These are phyloP conservation scores for Dromaius novaehollandiae DNA, from an alignment of 2,113 vertebrate species.

Conservation along the genomic window DNA sequence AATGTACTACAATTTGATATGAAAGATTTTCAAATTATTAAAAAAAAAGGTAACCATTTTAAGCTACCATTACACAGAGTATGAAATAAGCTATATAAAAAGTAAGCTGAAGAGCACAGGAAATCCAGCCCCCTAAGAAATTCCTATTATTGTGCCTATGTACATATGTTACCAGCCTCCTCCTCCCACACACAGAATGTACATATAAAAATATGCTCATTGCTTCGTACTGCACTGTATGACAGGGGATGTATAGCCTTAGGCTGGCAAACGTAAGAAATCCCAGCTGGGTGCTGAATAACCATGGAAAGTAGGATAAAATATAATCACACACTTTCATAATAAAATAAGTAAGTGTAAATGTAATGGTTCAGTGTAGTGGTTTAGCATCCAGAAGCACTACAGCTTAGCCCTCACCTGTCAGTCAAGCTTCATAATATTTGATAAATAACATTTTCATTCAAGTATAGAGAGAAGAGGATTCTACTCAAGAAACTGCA, in stretches of 20 bases:
- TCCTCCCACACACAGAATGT: neutral
- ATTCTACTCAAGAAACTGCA: neutral
- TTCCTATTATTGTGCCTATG: neutral
- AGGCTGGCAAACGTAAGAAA: constrained; percentile 37
- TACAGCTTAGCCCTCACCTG: neutral
- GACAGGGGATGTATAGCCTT: neutral
- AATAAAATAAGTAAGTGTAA: constrained; percentile 11
- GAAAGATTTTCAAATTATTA: neutral
- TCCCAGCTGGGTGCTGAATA: neutral
- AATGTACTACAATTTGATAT: neutral
- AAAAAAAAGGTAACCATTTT: neutral
- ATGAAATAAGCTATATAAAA: neutral
- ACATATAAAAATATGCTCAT: neutral
- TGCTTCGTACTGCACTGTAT: neutral
- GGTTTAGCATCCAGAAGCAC: neutral
- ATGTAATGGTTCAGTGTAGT: neutral
- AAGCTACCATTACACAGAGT: neutral
- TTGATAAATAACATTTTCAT: neutral
- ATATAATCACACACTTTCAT: constrained; percentile 4
- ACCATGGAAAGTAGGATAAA: neutral
- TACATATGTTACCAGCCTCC: neutral
- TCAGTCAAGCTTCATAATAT: neutral
- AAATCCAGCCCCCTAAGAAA: neutral
- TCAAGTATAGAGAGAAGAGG: neutral
- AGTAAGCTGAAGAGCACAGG: neutral